A percentile compares a stretch with the other conserved stretches of the same genome.
These are phyloP conservation scores for Aramus guarauna DNA, from an alignment of 2,113 vertebrate genomes.

Conservation along the genomic window DNA sequence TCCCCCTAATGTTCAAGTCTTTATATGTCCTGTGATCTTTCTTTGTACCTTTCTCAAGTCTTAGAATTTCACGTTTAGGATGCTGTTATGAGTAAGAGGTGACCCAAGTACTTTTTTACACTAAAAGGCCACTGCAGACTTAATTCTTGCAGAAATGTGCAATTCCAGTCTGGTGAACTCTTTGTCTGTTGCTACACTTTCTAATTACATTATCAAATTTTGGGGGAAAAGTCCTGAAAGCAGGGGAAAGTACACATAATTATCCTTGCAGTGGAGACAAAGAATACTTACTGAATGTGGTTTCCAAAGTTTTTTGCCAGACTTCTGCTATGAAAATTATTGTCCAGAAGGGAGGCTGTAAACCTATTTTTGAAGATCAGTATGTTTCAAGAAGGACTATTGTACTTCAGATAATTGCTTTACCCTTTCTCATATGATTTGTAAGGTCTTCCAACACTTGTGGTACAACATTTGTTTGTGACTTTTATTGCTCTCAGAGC, in stretches of 20 bases:
- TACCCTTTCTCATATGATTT: conserved; percentile 27
- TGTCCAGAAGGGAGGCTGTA: conserved; percentile 12
- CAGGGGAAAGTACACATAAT: not conserved
- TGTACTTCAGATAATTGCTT: conserved; percentile 27
- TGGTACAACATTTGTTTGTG: conserved; percentile 11
- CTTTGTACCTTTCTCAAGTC: not conserved
- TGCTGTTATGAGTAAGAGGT: not conserved
- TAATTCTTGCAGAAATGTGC: not conserved
- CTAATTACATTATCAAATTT: not conserved
- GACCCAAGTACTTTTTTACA: not conserved
- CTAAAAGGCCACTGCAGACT: not conserved
- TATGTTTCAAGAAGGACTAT: conserved; percentile 1
- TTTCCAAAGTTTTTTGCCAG: not conserved
- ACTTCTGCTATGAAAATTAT: conserved; percentile 44
- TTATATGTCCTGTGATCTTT: not conserved
- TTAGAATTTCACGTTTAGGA: not conserved
- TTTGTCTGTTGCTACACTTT: not conserved
- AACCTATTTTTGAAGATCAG: conserved; percentile 19
- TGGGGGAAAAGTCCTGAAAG: not conserved
- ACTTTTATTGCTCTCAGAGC: conserved; percentile 10
- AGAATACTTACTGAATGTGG: not conserved
- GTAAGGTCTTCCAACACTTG: not conserved
- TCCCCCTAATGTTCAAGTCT: not conserved
- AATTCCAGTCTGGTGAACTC: not conserved
- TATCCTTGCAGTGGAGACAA: not conserved